These are phyloP conservation scores for Cossypha caffra DNA, from an alignment of 2,797 vertebrate genomes.

Conservation along the genomic window DNA sequence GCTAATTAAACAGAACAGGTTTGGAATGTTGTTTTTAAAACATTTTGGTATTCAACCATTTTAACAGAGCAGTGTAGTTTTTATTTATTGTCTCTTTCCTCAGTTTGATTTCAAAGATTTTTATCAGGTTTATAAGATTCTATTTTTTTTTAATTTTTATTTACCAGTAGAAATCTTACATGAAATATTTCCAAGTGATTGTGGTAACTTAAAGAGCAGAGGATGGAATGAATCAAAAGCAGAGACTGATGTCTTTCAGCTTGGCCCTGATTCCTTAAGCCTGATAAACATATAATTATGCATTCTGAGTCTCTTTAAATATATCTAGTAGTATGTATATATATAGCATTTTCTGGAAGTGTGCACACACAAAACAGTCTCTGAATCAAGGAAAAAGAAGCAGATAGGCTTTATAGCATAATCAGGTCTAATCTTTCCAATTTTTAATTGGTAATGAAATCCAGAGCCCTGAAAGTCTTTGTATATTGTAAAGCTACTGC, in stretches of 20 bases:
- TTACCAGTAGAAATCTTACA: neutral
- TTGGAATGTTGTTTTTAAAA: neutral
- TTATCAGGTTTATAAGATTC: neutral
- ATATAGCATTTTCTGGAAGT: neutral
- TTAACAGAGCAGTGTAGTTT: neutral
- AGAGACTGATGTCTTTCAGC: neutral
- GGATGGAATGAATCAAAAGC: neutral
- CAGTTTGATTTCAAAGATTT: neutral
- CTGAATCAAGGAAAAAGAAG: neutral
- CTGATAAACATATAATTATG: neutral
- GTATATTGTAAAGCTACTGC: neutral
- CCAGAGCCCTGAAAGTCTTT: neutral
- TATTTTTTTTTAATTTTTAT: too few species aligned
- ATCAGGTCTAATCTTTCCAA: neutral
- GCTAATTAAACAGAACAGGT: neutral
- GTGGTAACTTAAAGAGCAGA: neutral
- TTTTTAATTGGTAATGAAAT: neutral
- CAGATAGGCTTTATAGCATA: neutral
- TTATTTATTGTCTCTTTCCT: neutral
- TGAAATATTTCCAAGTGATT: neutral
- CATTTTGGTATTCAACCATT: neutral
- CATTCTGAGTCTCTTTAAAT: neutral
- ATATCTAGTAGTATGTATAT: neutral
- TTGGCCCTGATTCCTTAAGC: neutral
- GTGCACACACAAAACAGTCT: accelerated